These are phyloP conservation scores for Drosophila tani DNA, from an alignment of 1,140 invertebrate genomes.

Conservation along the genomic window DNA sequence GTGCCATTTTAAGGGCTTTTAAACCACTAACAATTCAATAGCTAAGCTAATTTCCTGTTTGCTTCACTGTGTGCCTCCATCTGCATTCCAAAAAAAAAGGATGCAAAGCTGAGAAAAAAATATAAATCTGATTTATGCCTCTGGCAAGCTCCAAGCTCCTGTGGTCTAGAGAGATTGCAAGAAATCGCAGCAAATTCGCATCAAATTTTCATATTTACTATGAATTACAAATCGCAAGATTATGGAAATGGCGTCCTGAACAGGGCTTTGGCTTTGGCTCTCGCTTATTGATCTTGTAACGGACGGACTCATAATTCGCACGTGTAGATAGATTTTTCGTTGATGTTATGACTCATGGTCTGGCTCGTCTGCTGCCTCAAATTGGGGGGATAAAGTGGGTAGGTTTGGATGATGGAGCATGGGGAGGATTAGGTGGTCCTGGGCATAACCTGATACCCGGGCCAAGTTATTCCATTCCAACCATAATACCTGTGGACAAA, in stretches of 20 bases:
- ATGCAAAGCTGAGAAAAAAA: slow-evolving; percentile 40
- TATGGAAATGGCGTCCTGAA: slow-evolving; percentile 67
- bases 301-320: slow-evolving; percentile 31
- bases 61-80: not conserved
- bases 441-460: slow-evolving; percentile 71
- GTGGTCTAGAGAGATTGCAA: slow-evolving; percentile 3
- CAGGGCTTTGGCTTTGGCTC: slow-evolving; percentile 11
- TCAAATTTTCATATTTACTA: slow-evolving; percentile 69
- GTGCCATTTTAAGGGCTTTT: not conserved
- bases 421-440: slow-evolving; percentile 30
- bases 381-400: slow-evolving; percentile 15
- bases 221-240: slow-evolving; percentile 79
- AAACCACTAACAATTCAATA: not conserved
- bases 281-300: slow-evolving; percentile 43
- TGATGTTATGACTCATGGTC: slow-evolving; percentile 46
- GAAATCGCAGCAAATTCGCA: slow-evolving; percentile 73
- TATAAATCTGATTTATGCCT: slow-evolving; percentile 23
- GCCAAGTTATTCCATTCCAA: slow-evolving; percentile 40
- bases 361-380: slow-evolving; percentile 5
- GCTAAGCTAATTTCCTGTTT: too few relatives aligned
- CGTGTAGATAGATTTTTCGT: slow-evolving; percentile 27
- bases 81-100: slow-evolving; percentile 20
- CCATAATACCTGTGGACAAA: slow-evolving; percentile 79
- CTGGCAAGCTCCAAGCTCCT: slow-evolving; percentile 1
- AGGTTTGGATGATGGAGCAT: not conserved